These are phyloP conservation scores for Callaeas wilsoni DNA, from an alignment of 2,113 vertebrate genomes.

Conservation along the genomic window DNA sequence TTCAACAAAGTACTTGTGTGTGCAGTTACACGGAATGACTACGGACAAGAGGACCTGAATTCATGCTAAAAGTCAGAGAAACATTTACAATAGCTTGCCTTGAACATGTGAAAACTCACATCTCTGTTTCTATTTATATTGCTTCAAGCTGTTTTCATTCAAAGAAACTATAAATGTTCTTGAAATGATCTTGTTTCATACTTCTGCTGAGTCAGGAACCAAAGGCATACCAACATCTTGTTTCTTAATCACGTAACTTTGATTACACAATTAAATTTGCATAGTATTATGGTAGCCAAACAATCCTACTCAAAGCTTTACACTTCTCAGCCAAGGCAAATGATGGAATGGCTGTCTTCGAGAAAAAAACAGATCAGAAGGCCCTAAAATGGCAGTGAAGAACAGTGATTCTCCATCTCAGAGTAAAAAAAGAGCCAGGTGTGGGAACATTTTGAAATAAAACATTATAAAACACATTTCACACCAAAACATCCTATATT, in stretches of 20 bases:
- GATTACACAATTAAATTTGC: not conserved
- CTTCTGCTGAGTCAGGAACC: not conserved
- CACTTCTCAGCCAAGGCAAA: not conserved
- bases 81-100: not conserved
- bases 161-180: not conserved
- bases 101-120: rapidly evolving
- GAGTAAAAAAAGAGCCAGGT: not conserved
- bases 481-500: not conserved
- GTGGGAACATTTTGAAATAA: not conserved
- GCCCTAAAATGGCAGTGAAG: not conserved
- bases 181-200: not conserved
- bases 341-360: rapidly evolving
- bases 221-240: not conserved
- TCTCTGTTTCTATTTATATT: not conserved
- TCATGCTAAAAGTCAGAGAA: not conserved
- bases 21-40: not conserved
- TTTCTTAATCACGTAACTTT: not conserved
- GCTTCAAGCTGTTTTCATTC: not conserved
- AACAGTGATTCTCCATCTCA: not conserved
- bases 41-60: not conserved
- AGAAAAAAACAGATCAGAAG: not conserved
- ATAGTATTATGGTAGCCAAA: not conserved
- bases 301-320: not conserved
- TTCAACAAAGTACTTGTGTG: not conserved
- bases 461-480: not conserved